These are phyloP conservation scores for Tribolium castaneum DNA, from an alignment of 1,140 invertebrate species.

Conservation along the genomic window DNA sequence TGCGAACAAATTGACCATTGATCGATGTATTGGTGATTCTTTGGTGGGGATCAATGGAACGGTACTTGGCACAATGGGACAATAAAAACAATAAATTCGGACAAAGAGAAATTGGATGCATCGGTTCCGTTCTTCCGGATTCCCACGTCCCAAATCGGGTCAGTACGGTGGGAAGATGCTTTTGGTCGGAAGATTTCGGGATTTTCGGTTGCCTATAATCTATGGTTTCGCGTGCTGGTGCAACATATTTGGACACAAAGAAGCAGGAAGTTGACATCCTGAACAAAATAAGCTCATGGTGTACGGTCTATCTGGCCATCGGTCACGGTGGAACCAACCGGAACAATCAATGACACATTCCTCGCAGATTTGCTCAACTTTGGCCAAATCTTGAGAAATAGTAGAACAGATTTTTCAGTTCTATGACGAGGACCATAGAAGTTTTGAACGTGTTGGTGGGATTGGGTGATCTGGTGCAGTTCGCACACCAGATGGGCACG, in stretches of 20 bases:
- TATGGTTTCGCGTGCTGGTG: slow-evolving; percentile 20
- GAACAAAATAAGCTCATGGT: slow-evolving; percentile 54
- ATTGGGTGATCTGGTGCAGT: not conserved
- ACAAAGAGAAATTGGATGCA: slow-evolving; percentile 14
- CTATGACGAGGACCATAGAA: too few species aligned
- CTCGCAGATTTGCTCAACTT: not conserved
- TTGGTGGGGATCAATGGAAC: slow-evolving; percentile 42
- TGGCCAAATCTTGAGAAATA: not conserved
- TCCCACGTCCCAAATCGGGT: slow-evolving; percentile 39
- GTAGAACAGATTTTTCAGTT: too few species aligned
- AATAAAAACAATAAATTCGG: slow-evolving; percentile 13
- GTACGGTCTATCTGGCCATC: slow-evolving; percentile 51
- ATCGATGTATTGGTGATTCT: slow-evolving; percentile 10
- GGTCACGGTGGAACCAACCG: slow-evolving; percentile 51
- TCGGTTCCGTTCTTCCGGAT: slow-evolving; percentile 42
- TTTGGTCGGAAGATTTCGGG: not conserved
- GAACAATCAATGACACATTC: slow-evolving; percentile 55
- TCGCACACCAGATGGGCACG: not conserved
- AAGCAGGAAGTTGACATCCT: slow-evolving; percentile 53
- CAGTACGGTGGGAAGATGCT: slow-evolving; percentile 19
- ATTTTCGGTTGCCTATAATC: not conserved
- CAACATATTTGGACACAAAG: slow-evolving; percentile 43
- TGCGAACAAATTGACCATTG: slow-evolving; percentile 41
- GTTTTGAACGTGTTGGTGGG: not conserved
- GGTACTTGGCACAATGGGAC: slow-evolving; percentile 14